Conservation (phyloP, 2,113 vertebrate genomes). For the Cichladusa arquata region DNA sequence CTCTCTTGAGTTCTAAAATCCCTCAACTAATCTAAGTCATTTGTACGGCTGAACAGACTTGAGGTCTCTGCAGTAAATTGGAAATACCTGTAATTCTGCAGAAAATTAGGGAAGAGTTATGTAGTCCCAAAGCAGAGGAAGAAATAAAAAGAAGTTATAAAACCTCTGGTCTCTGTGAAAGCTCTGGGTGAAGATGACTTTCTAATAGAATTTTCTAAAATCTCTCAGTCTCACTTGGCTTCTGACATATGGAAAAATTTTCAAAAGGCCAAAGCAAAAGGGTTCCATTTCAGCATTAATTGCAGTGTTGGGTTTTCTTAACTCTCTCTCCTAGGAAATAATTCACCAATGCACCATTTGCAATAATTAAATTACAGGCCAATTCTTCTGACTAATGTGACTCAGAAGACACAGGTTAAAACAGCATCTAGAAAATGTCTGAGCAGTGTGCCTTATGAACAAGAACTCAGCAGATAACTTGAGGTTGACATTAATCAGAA, state of each 20-base stretch:
- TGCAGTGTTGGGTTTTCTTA: constrained; percentile 25
- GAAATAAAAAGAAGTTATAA: constrained; percentile 50
- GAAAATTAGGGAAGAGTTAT: constrained; percentile 38
- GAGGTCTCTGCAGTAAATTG: constrained; percentile 34
- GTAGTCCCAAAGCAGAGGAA: constrained; percentile 21
- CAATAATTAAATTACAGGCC: constrained; percentile 51
- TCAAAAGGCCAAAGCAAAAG: neutral
- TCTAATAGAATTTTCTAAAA: constrained; percentile 59
- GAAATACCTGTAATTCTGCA: constrained; percentile 51
- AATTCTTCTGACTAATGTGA: constrained; percentile 46
- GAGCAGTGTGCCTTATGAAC: neutral
- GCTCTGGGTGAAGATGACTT: constrained; percentile 51
- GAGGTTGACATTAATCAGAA: constrained; percentile 48
- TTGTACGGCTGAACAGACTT: constrained; percentile 5
- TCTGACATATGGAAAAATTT: neutral
- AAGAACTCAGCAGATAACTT: neutral
- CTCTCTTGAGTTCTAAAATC: neutral
- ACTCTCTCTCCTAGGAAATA: constrained; percentile 32
- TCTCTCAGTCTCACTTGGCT: constrained; percentile 35
- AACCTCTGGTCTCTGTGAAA: constrained; percentile 40
- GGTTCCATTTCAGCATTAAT: constrained; percentile 45
- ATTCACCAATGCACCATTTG: constrained; percentile 43
- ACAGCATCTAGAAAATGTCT: constrained; percentile 17
- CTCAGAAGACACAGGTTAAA: constrained; percentile 48
- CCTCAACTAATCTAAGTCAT: constrained; percentile 13